Evolutionary conservation across 1,140 invertebrate species (phyloP).

Genomic region (Stenopsyche tienmushanensis): DNA sequence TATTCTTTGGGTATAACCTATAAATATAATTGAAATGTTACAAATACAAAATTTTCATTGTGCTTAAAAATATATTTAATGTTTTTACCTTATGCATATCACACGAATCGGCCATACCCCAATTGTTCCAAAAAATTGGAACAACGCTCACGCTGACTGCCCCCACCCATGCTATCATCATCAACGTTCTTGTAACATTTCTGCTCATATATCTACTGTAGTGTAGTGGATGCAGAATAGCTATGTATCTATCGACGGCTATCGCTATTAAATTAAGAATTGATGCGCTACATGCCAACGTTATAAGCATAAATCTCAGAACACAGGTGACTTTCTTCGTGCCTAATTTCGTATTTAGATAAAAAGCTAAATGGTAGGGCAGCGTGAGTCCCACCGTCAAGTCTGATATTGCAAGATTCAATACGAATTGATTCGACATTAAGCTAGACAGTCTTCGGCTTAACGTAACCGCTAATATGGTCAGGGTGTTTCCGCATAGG

Average conservation of each 20-base stretch:
- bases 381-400: constrained; percentile 70
- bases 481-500: constrained; percentile 69
- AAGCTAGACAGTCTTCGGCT: constrained; percentile 64
- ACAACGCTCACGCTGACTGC: constrained; percentile 64
- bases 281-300: constrained; percentile 70
- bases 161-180: constrained; percentile 63
- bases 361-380: constrained; percentile 74
- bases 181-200: constrained; percentile 59
- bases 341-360: constrained; percentile 59
- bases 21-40: constrained; percentile 31
- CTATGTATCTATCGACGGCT: constrained; percentile 79
- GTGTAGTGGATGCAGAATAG: constrained; percentile 78
- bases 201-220: constrained; percentile 70
- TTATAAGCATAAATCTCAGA: constrained; percentile 69
- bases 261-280: constrained; percentile 82
- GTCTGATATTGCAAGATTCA: constrained; percentile 73
- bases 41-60: not conserved
- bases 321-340: constrained; percentile 62
- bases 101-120: constrained; percentile 57
- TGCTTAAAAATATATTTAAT: no score
- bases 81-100: constrained; percentile 56
- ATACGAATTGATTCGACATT: constrained; percentile 71
- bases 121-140: constrained; percentile 73
- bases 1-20: constrained; percentile 60
- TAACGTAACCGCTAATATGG: constrained; percentile 67